Percentiles rank a stretch among this genome's conserved stretches.
Evolutionary conservation across 2,113 vertebrate genomes (phyloP).

Genomic region (Phoxinus phoxinus): DNA sequence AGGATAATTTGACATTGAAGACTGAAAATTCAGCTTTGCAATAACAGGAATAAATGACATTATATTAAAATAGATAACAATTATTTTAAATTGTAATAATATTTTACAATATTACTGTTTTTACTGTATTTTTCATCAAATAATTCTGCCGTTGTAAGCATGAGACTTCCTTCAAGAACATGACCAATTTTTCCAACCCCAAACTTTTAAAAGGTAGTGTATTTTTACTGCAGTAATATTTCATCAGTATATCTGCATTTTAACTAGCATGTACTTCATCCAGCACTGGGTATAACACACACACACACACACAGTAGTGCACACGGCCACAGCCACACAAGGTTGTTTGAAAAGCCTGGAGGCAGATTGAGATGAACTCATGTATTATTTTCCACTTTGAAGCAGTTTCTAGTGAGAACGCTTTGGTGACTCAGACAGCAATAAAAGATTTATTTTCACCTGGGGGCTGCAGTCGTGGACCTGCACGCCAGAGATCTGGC

Average conservation of each 20-base stretch:
- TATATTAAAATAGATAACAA: not conserved
- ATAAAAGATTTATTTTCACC: conserved; percentile 64
- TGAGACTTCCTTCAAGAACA: not conserved
- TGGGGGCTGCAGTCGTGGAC: conserved; percentile 49
- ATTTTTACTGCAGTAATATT: not conserved
- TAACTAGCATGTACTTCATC: not conserved
- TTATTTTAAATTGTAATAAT: not conserved
- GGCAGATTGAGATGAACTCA: conserved; percentile 55
- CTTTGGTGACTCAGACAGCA: conserved; percentile 61
- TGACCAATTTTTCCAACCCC: not conserved
- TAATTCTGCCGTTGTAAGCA: not conserved
- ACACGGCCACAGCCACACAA: not conserved
- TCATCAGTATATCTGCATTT: conserved; percentile 1
- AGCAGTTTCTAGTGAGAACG: conserved; percentile 54
- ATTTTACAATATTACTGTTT: not conserved
- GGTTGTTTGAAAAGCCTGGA: conserved; percentile 38
- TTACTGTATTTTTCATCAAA: not conserved
- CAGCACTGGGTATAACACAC: not conserved
- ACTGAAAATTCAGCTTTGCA: not conserved
- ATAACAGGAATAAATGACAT: not conserved
- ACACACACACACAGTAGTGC: not conserved
- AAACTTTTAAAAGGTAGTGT: not conserved
- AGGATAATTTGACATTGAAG: not conserved
- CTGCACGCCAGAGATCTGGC: conserved; percentile 45
- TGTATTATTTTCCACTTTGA: conserved; percentile 60